Percentiles rank a stretch among this genome's conserved stretches.
Conservation (phyloP, 2,113 vertebrate genomes). For the Potamarius usumacintae region DNA sequence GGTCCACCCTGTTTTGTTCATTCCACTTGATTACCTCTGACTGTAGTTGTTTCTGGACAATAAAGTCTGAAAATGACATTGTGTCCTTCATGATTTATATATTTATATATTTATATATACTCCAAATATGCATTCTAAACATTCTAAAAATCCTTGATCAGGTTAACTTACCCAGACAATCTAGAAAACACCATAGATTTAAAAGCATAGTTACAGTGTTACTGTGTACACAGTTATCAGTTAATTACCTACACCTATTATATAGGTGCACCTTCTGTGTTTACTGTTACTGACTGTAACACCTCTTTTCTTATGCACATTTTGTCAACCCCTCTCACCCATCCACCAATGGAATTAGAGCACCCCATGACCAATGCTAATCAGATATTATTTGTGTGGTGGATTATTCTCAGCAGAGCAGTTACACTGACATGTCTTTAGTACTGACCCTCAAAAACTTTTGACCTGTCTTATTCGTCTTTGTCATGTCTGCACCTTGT, state of each 20-base stretch:
- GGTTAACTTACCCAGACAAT: neutral
- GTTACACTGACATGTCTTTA: neutral
- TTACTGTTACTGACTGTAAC: neutral
- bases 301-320: neutral
- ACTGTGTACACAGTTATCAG: neutral
- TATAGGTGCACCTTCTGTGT: neutral
- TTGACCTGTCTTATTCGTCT: neutral
- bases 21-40: slow-evolving; percentile 72
- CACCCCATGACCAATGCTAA: neutral
- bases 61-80: slow-evolving; percentile 63
- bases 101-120: neutral
- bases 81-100: slow-evolving; percentile 21
- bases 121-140: neutral
- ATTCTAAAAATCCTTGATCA: neutral
- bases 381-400: neutral
- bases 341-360: neutral
- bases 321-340: neutral
- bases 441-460: neutral
- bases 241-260: neutral
- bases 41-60: slow-evolving; percentile 72
- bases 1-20: slow-evolving; percentile 63
- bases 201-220: neutral
- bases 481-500: neutral
- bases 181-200: neutral
- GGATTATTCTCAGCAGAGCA: neutral